Base-by-base conservation (phyloP, 2,888 invertebrate genomes). In the Meliscaeva auricollis region DNA sequence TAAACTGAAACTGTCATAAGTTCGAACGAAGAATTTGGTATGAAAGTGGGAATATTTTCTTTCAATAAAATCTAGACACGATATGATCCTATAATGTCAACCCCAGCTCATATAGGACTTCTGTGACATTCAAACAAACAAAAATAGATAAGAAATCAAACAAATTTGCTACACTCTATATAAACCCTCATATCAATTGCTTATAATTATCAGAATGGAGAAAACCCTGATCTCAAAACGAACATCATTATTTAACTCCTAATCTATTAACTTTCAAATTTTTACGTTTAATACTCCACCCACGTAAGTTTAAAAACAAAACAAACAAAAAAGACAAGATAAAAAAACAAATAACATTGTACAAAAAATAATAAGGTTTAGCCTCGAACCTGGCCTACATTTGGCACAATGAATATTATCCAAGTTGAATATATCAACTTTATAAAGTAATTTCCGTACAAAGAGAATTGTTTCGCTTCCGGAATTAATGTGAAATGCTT, bases 311-410 rank as follows among this genome's bases (percentile, higher is more conserved):
- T 26, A 26, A 22, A 62, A 62, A 30, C 32, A 56, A 56, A 32
- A 48, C 20, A 46, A 17, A 54, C 7, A 56, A 11, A 3, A 1
- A 54, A 54, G 32, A 52, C 8, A 35, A 54, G 2, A 56, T 6
- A 0, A 5, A 30, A 56, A 56, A 52, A 11, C 17, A 38, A 46
- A 13, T 17, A 3, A 17, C 2, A n/a, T 35, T 11, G 3, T 46
- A n/a, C 9, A 38, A 15, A 62, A 62, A 5, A 30, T 30, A 30
- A 64, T 64, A 46, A 46, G 15, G 64, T 46, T 6, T 46, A 46
- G 11, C 46, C 64, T 64, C 64, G 64, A 64, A 64, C 64, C 64
- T 64, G 64, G 64, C 46, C 64, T 64, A 64, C 46, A 46, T 64
- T 46, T 38, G 22, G 8, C 7, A 46, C 44, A 62, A 26, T 26